Percentiles rank a stretch among this genome's conserved stretches.
phyloP scores from a whole-genome alignment of 2,113 vertebrate genomes.

The Cyprinodon tularosa region DNA sequence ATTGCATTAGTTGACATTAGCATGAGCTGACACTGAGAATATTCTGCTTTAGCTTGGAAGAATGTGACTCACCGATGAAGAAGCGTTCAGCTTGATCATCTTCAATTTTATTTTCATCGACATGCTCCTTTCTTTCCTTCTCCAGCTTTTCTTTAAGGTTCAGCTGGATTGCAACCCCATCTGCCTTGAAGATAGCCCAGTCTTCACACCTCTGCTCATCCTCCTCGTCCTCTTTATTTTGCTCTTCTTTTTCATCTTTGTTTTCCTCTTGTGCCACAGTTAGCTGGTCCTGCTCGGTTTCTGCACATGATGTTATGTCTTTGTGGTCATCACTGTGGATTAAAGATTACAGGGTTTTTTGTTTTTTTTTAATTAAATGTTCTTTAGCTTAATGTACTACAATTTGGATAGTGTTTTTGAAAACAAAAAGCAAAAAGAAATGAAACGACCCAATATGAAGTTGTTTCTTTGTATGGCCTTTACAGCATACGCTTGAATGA shows the following conservation, averaged over 20 bases:
- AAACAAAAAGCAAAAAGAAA: not conserved
- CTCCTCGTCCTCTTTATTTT: constrained; percentile 37
- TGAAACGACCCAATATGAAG: not conserved
- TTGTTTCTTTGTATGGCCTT: not conserved
- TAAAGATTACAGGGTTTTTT: constrained; percentile 21
- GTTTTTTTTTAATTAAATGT: not conserved
- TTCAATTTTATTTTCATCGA: constrained; percentile 7
- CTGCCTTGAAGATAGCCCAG: constrained; percentile 69
- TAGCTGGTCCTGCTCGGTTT: constrained; percentile 40
- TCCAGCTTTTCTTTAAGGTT: constrained; percentile 65
- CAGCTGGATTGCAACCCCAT: constrained; percentile 71
- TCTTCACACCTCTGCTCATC: constrained; percentile 32
- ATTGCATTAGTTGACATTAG: not conserved
- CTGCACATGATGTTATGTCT: constrained; percentile 1
- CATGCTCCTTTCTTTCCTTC: constrained; percentile 26
- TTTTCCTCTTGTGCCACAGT: constrained; percentile 61
- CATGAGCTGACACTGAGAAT: too few relatives aligned
- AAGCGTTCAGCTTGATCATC: constrained; percentile 52
- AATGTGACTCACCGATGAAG: constrained; percentile 69
- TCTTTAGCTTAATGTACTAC: not conserved
- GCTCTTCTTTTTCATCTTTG: constrained; percentile 19
- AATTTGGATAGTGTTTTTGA: not conserved
- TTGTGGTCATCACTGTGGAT: constrained; percentile 66
- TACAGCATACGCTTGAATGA: not conserved
- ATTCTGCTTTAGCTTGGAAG: not conserved